Evolutionary conservation across 1,140 invertebrate genomes (phyloP), one percentile per base, ranked within the genome.

Genomic region (Trissolcus basalis): DNA sequence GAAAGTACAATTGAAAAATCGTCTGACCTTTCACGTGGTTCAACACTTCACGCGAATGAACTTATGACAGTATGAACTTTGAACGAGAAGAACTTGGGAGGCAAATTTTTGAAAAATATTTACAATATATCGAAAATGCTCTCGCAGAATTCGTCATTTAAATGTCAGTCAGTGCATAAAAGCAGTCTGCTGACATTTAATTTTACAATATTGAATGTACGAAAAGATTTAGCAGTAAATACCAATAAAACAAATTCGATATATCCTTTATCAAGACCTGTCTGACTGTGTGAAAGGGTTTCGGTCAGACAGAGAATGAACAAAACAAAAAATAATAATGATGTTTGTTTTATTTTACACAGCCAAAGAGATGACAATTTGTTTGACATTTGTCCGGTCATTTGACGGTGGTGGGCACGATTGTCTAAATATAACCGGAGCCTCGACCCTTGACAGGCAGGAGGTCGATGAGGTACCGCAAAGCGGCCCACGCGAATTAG

Each of bases 391-490:
- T 12, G 49, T 13, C 8, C 35, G 48, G 27, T n/a, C 33, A 47
- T 45, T 14, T 48, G 54, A 36, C 36, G 51, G 12, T 27, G 15
- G 48, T 16, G n/a, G 53, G 39, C 47, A 59, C 32, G n/a, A 59
- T 71, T 14, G 33, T 74, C 63, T 74, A 67, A 74, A 74, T 74
- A 74, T 72, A 72, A 72, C 69, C 49, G 54, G 69, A 72, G 69
- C 71, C 72, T 68, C 64, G 72, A 75, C 64, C 64, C 59, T 53
- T 61, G 59, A 49, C 70, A 50, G 53, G 48, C 14, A 54, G 39
- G 68, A 65, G 71, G 77, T 78, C 59, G 76, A 65, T 50, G 69
- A 61, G 60, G 69, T 65, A 69, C 69, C 75, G 59, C 69, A 65
- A 65, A 43, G 36, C 64, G 39, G 59, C 65, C 69, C 70, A 78